These are phyloP conservation scores for Apamea anceps DNA, from an alignment of 2,888 invertebrate genomes.

Conservation along the genomic window DNA sequence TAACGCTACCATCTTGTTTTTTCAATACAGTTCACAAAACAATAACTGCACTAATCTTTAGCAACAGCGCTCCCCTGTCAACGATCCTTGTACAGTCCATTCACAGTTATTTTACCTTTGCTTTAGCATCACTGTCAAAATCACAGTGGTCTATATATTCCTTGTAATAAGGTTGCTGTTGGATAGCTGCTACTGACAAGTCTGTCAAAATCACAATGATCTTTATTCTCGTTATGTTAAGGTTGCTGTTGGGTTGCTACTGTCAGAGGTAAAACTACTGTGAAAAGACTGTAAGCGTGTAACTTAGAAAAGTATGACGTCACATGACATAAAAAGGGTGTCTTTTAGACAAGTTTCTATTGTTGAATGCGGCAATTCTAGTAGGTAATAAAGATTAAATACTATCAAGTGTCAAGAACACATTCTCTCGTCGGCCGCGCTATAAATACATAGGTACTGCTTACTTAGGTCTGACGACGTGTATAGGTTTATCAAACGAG, in stretches of 20 bases:
- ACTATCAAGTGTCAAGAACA: too few species aligned
- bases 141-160: background rate
- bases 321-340: background rate
- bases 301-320: background rate
- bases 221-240: background rate
- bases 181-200: too few species aligned
- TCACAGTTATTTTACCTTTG: background rate
- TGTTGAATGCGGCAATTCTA: background rate
- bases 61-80: background rate
- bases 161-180: background rate
- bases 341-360: background rate
- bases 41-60: background rate
- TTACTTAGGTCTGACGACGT: slow-evolving; percentile 78
- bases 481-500: slow-evolving; percentile 81
- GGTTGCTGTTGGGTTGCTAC: background rate
- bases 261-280: background rate
- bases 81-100: background rate
- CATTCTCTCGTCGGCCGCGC: too few species aligned
- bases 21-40: background rate
- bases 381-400: too few species aligned
- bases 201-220: background rate
- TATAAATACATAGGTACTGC: slow-evolving; percentile 22
- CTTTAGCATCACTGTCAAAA: background rate
- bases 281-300: background rate
- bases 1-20: background rate